phyloP scores from a whole-genome alignment of 2,113 vertebrate species.

The Vulpes lagopus region DNA sequence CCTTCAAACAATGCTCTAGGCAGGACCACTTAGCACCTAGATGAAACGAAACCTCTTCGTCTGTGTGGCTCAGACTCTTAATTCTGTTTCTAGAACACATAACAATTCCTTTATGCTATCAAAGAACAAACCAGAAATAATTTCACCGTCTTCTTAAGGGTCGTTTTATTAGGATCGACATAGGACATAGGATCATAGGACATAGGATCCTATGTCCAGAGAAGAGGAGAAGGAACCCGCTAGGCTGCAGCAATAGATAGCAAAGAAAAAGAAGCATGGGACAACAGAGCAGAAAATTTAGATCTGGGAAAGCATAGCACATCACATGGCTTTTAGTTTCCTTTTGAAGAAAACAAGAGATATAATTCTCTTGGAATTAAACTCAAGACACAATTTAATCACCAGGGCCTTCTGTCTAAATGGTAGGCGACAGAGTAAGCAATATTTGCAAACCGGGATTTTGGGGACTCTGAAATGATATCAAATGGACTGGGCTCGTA shows the following conservation, averaged over 20 bases:
- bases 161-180: not conserved
- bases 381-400: constrained; percentile 36
- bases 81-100: constrained; percentile 36
- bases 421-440: not conserved
- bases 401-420: not conserved
- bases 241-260: not conserved
- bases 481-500: not conserved
- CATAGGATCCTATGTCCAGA: not conserved
- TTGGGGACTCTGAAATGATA: not conserved
- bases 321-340: not conserved
- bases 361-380: not conserved
- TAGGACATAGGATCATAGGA: too few species aligned
- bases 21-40: not conserved
- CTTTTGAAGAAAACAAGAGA: constrained; percentile 27
- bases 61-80: not conserved
- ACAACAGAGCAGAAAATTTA: not conserved
- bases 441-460: not conserved
- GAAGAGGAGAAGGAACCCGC: not conserved
- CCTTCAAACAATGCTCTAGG: not conserved
- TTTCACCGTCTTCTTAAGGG: constrained; percentile 58
- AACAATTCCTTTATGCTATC: constrained; percentile 24
- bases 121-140: not conserved
- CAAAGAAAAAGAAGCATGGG: not conserved
- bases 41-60: not conserved
- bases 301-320: not conserved